Base-by-base conservation (phyloP, 2,113 vertebrate genomes). In the Hyperopisus bebe region DNA sequence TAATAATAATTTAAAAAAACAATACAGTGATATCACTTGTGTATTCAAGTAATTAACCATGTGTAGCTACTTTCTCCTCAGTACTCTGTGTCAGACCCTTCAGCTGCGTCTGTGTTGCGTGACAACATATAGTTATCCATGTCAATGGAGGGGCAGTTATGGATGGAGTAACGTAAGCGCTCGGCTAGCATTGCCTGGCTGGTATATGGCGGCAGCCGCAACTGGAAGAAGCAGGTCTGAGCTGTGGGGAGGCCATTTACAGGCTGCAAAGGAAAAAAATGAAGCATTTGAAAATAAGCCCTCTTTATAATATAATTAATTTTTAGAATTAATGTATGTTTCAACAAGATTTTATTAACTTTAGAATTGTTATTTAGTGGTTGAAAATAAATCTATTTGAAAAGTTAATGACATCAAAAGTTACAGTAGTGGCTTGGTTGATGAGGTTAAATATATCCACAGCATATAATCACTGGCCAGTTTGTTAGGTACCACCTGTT, bases 121-220 rank as follows among this genome's bases (percentile, higher is more conserved):
- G 96, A 96, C 91, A 97, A 94, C 96, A 97, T 97, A 94, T 97
- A 96, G 94, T 96, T 96, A 94, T 97, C 96, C 96, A 96, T 97
- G 93, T 97, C 96, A 88, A 97, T 97, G 84, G 96, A 96, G 89
- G 95, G 95, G 86, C 96, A 96, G 94, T 97, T 97, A 94, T 97
- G 96, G 92, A 97, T 96, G 91, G 96, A 96, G 92, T 97, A 97
- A 55, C 96, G 96, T 82, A 96, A 94, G 50, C 96, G 95, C 93
- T 96, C 96, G 0, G 95, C 93, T 21, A 97, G 94, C 90, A 96
- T 88, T 50, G 94, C 93, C 92, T 97, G 96, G 90, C 95, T 96
- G 0, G 95, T 95, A 94, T 96, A 97, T 0, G 96, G 96, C 0
- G 96, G 96, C 19, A 97, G 93, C 50, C 96, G 95, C 47, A 97